Evolutionary conservation across 2,797 vertebrate genomes (phyloP), one percentile per base, ranked within the genome.

Genomic region (Eulemur coronatus): DNA sequence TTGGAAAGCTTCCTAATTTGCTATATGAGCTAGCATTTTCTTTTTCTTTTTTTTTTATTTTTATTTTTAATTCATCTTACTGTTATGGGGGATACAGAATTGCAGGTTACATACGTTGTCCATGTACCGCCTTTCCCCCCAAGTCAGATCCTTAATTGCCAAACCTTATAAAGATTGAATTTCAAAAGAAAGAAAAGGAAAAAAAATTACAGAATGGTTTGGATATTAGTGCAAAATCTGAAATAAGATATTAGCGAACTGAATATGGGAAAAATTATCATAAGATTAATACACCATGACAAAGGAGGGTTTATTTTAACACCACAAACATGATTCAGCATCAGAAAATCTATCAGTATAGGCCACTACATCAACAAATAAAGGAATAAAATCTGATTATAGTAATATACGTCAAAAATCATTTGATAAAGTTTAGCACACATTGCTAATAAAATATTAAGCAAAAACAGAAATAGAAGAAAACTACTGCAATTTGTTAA

Each of bases 171-270:
- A 93, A 93, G 82, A 96, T 43, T 90, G 59, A 96, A 89, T 85
- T 94, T 67, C 92, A 76, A 96, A 65, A 72, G 30, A 87, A 76
- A 93, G 30, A 69, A 87, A 93, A 28, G 78, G 70, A 86, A 33
- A 67, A 50, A 46, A 61, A 38, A 70, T 57, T 93, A 82, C 24
- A 65, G 76, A 82, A 35, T 57, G 95, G 9, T 72, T 92, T 96
- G 63, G 85, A 75, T 84, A 67, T 33, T 12, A 92, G 35, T 67
- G 12, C 33, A 93, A 92, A 87, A n/a, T 73, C 38, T 95, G 48
- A 84, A 94, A 92, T 95, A 95, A 94, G n/a, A 69, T 79, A 78
- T 89, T 95, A 97, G 18, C 33, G 94, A 89, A 93, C 76, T 93
- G 26, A 38, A 90, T 70, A 79, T 90, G 41, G 55, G 65, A n/a